Evolutionary conservation across 2,797 vertebrate species (phyloP), one percentile per base, ranked within the genome.

Genomic region (Enteromius trimaculatus): DNA sequence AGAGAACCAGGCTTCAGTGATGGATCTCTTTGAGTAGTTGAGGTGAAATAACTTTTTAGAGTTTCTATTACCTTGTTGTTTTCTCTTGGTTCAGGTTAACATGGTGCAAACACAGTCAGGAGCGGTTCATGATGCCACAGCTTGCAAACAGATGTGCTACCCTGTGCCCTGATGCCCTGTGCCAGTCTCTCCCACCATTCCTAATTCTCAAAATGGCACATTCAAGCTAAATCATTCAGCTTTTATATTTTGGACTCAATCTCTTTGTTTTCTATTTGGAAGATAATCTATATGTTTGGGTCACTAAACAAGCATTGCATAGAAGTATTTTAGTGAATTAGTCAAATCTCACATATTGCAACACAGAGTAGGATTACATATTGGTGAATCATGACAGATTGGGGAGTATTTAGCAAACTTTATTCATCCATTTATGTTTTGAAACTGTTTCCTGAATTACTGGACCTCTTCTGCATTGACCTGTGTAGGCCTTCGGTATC

Each of bases 71-170:
- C n/a, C 16, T 75, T 44, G n/a, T 44, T 64, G 55, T 64, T 64
- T 31, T 49, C 39, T 64, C 13, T 58, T 60, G 49, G 66, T 37
- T 26, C 58, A 6, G 49, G 37, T 76, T 76, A 58, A 75, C 79
- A 86, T 29, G 47, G 68, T 76, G 83, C 77, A 85, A 86, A 82
- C 82, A 66, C 11, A 39, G 70, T 94, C 93, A 94, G 94, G 93
- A 92, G 93, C 92, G 91, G 94, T 94, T 95, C 94, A 95, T 95
- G 94, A 95, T 93, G 95, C 93, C 82, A 83, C 85, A 82, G 93
- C 94, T 95, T 95, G 93, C 93, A 93, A 94, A 95, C 95, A 96
- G 95, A 96, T 96, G 95, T 95, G 94, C 93, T 90, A 91, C 88
- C 92, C 92, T 58, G 55, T 83, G 92, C 90, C 90, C 84, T 77